phyloP scores from a whole-genome alignment of 2,888 invertebrate genomes.

The Troides helena region DNA sequence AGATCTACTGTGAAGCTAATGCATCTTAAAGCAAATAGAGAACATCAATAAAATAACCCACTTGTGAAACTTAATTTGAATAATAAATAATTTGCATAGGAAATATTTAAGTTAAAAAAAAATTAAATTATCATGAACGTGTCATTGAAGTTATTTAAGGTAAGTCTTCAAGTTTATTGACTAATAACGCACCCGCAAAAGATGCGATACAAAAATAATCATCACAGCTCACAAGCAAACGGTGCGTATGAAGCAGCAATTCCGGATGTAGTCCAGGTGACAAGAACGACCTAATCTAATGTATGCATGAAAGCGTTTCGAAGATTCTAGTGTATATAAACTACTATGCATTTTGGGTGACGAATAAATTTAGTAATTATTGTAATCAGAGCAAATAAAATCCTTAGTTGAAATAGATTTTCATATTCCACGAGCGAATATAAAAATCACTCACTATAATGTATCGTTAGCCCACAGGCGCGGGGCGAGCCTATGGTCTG shows the following conservation, averaged over 20 bases:
- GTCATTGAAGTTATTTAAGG: conserved; percentile 23
- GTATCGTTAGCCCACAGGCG: conserved; percentile 60
- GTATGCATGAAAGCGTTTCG: conserved; percentile 41
- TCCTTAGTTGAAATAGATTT: conserved; percentile 74
- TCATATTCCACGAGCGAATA: conserved; percentile 67
- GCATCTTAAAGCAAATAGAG: conserved; percentile 73
- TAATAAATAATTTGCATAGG: conserved; percentile 17
- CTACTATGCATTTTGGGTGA: conserved; percentile 39
- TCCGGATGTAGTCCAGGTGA: conserved; percentile 60
- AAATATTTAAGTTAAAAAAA: conserved; percentile 8
- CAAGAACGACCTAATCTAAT: conserved; percentile 57
- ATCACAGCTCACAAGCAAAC: conserved; percentile 75
- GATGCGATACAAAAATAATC: conserved; percentile 60
- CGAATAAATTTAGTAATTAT: conserved; percentile 35
- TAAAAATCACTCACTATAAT: conserved; percentile 76
- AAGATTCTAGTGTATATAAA: conserved; percentile 28
- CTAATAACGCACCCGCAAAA: conserved; percentile 39
- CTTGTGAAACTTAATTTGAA: conserved; percentile 17
- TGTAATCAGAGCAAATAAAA: conserved; percentile 54
- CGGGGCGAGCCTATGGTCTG: conserved; percentile 63
- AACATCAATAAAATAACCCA: conserved; percentile 51
- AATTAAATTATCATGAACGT: neutral
- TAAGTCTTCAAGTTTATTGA: conserved; percentile 30
- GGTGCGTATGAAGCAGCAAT: conserved; percentile 54
- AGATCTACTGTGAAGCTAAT: conserved; percentile 77